phyloP scores from a whole-genome alignment of 2,113 vertebrate species.

The Apodemus sylvaticus region DNA sequence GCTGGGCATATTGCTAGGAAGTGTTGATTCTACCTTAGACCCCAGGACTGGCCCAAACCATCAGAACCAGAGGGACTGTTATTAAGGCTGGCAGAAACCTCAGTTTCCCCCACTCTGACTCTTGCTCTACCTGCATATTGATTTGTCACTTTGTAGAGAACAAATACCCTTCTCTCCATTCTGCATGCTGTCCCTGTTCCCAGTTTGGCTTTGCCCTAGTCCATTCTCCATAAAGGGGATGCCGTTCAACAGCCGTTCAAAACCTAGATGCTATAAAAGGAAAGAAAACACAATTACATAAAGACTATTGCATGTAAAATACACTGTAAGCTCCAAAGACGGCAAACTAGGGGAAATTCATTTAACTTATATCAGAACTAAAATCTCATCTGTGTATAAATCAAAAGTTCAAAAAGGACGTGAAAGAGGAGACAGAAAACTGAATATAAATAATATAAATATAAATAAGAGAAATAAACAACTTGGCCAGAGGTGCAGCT shows the following conservation, averaged over 20 bases:
- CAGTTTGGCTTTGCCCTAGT: background rate
- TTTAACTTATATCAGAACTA: background rate
- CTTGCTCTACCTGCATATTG: background rate
- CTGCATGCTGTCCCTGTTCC: background rate
- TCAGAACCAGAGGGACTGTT: background rate
- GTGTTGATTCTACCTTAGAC: background rate
- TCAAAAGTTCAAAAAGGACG: background rate
- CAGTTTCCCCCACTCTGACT: background rate
- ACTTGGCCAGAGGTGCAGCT: background rate
- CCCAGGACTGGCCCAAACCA: background rate
- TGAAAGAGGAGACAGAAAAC: background rate
- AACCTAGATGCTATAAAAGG: background rate
- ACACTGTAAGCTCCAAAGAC: background rate
- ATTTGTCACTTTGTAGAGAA: background rate
- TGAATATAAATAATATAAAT: background rate
- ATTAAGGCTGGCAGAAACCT: background rate
- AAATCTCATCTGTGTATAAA: background rate
- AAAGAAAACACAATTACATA: background rate
- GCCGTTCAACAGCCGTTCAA: background rate
- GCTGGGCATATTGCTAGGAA: background rate
- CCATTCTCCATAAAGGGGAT: background rate
- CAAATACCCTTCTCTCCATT: background rate
- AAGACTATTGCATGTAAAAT: background rate
- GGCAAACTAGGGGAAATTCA: background rate
- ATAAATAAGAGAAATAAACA: background rate